Conservation (phyloP, 1,140 invertebrate genomes). For the Globodera rostochiensis region DNA sequence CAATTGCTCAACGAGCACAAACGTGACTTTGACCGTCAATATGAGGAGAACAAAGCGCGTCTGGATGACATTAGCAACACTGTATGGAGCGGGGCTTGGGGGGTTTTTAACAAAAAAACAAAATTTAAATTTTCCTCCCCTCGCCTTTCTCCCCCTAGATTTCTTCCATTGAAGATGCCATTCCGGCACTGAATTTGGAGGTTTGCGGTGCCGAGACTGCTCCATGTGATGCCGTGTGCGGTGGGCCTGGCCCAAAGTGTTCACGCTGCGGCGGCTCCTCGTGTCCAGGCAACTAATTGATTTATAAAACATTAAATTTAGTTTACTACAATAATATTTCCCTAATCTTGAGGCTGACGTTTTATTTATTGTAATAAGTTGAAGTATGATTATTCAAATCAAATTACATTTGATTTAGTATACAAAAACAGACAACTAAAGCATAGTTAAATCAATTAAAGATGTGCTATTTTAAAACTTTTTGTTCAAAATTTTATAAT, state of each 20-base stretch:
- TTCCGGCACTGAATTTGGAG: slow-evolving; percentile 57
- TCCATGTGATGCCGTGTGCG: slow-evolving; percentile 61
- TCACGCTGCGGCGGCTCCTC: slow-evolving; percentile 61
- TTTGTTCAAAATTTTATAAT: too few relatives aligned
- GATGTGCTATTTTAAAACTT: too few relatives aligned
- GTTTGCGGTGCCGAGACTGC: slow-evolving; percentile 60
- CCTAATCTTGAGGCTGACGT: too few relatives aligned
- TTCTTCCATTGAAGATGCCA: slow-evolving; percentile 38
- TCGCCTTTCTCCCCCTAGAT: slow-evolving; percentile 35
- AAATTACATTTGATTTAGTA: too few relatives aligned
- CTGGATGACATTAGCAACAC: slow-evolving; percentile 49
- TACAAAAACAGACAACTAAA: too few relatives aligned
- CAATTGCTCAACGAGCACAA: slow-evolving; percentile 57
- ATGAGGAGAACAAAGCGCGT: slow-evolving; percentile 56
- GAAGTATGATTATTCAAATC: too few relatives aligned
- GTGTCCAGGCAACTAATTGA: slow-evolving; percentile 40
- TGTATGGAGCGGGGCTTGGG: slow-evolving; percentile 14
- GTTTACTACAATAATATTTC: too few relatives aligned
- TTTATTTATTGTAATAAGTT: too few relatives aligned
- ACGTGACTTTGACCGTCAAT: slow-evolving; percentile 61
- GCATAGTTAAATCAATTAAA: too few relatives aligned
- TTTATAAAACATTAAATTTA: too few relatives aligned
- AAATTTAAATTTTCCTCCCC: background rate
- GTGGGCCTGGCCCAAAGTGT: slow-evolving; percentile 56
- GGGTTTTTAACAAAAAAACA: too few relatives aligned